A percentile compares a stretch with the other conserved stretches of the same genome.
phyloP scores from a whole-genome alignment of 2,113 vertebrate genomes.

The Amphiprion percula region DNA sequence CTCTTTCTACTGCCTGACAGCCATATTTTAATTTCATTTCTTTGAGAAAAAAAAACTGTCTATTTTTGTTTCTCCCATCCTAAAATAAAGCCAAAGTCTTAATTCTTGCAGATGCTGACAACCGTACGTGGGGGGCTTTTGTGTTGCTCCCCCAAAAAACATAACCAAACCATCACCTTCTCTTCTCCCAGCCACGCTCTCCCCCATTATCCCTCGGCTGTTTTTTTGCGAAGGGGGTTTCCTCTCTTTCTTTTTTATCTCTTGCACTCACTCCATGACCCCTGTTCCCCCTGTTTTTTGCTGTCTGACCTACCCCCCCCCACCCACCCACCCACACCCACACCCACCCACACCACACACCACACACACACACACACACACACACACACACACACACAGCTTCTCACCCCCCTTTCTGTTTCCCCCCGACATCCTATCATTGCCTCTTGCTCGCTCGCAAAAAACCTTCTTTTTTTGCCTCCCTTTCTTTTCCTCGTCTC shows the following conservation, averaged over 20 bases:
- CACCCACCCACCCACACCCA: background rate
- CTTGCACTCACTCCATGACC: conserved; percentile 84
- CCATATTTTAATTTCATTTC: conserved; percentile 43
- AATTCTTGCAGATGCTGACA: conserved; percentile 74
- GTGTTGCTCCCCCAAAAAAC: conserved; percentile 74
- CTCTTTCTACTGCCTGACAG: conserved; percentile 9
- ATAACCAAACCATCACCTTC: conserved; percentile 57
- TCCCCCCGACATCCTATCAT: conserved; percentile 66
- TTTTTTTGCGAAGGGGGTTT: conserved; percentile 78
- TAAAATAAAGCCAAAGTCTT: conserved; percentile 70
- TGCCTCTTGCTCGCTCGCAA: conserved; percentile 72
- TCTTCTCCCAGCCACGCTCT: conserved; percentile 60
- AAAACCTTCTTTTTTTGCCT: conserved; percentile 58
- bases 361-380: background rate
- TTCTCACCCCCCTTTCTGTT: conserved; percentile 66
- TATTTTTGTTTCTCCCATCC: conserved; percentile 51
- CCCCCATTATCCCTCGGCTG: conserved; percentile 68
- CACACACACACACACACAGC: conserved; percentile 24
- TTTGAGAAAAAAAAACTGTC: background rate
- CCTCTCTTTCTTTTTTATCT: conserved; percentile 82
- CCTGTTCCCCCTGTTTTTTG: conserved; percentile 85
- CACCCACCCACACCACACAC: background rate
- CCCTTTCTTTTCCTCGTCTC: conserved; percentile 49
- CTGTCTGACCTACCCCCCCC: conserved; percentile 79
- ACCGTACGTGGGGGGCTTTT: conserved; percentile 64